phyloP scores from a whole-genome alignment of 2,888 invertebrate species.

The Andrena bucephala region DNA sequence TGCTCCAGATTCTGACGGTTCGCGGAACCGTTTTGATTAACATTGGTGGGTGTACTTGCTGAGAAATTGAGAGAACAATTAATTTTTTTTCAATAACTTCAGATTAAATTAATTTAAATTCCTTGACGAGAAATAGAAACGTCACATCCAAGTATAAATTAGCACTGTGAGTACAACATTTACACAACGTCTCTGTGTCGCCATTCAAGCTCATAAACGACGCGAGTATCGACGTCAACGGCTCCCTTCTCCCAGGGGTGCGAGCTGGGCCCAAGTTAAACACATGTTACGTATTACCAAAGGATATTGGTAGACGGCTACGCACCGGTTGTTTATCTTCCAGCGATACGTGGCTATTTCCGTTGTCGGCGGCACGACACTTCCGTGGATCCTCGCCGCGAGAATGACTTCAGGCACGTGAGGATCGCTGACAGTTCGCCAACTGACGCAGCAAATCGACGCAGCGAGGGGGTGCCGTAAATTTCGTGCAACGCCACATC shows the following conservation, averaged over 20 bases:
- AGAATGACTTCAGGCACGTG: conserved; percentile 38
- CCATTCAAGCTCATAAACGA: conserved; percentile 59
- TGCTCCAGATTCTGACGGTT: not conserved
- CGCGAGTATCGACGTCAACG: conserved; percentile 61
- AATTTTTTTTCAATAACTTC: too few species aligned
- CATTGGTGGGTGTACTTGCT: not conserved
- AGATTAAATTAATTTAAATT: too few species aligned
- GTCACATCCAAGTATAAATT: not conserved
- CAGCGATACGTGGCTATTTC: conserved; percentile 64
- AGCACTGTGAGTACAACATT: not conserved
- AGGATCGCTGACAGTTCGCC: conserved; percentile 54
- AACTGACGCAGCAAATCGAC: conserved; percentile 46
- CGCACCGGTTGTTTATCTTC: conserved; percentile 73
- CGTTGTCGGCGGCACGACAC: conserved; percentile 47
- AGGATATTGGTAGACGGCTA: conserved; percentile 63
- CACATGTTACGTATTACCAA: conserved; percentile 71
- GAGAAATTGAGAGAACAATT: too few species aligned
- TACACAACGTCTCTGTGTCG: not conserved
- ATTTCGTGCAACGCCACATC: conserved; percentile 15
- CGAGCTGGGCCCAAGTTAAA: conserved; percentile 59
- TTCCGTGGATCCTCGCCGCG: conserved; percentile 46
- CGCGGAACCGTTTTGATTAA: not conserved
- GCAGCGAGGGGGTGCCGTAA: conserved; percentile 23
- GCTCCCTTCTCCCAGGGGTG: conserved; percentile 64
- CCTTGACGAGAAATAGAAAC: too few species aligned